Percentiles rank a stretch among this genome's conserved stretches.
Evolutionary conservation across 2,113 vertebrate genomes (phyloP).

Genomic region (Morone saxatilis): DNA sequence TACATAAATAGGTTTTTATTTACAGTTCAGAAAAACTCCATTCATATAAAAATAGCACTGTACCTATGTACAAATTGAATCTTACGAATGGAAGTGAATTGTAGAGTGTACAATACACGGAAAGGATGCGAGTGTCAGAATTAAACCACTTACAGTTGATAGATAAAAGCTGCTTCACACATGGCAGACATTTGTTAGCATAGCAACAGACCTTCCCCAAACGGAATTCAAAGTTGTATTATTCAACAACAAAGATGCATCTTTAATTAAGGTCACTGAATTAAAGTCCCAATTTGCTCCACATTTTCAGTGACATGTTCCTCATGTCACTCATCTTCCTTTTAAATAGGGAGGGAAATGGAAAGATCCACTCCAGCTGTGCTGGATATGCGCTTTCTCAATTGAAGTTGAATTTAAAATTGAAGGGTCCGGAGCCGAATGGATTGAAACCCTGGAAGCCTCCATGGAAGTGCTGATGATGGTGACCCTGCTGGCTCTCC

Average conservation of each 20-base stretch:
- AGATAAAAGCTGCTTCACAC: conserved; percentile 52
- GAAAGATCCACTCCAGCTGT: conserved; percentile 12
- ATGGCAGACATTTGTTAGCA: conserved; percentile 54
- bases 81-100: conserved; percentile 67
- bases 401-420: conserved; percentile 97
- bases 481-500: conserved; percentile 92
- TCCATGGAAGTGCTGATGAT: conserved; percentile 88
- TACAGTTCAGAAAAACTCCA: conserved; percentile 80
- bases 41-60: conserved; percentile 85
- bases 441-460: conserved; percentile 97
- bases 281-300: conserved; percentile 48
- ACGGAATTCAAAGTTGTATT: conserved; percentile 40
- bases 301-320: conserved; percentile 1
- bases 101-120: conserved; percentile 28
- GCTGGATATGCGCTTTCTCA: conserved; percentile 76
- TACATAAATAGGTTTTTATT: conserved; percentile 86
- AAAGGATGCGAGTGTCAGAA: conserved; percentile 33
- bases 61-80: conserved; percentile 75
- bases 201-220: conserved; percentile 53
- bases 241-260: conserved; percentile 43
- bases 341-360: conserved; percentile 51
- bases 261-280: conserved; percentile 56
- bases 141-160: conserved; percentile 20
- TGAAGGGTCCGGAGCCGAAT: conserved; percentile 96
- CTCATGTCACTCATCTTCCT: conserved; percentile 31